Percentiles rank a stretch among this genome's conserved stretches.
phyloP scores from a whole-genome alignment of 2,113 vertebrate genomes.

The Myotis yumanensis region DNA sequence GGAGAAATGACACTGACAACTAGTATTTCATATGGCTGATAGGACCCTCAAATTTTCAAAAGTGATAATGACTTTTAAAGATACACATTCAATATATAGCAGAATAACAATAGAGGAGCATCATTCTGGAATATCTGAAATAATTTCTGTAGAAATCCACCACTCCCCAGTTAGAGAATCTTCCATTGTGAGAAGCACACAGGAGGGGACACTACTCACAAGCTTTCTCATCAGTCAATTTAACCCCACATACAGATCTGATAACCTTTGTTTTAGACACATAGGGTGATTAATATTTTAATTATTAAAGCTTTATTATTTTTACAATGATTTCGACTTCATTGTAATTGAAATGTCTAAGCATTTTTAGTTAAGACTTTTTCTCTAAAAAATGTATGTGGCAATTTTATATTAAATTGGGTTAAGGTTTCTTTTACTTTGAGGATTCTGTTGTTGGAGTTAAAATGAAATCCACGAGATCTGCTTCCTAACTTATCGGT shows the following conservation, averaged over 20 bases:
- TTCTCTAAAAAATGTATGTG: not conserved
- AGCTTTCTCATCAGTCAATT: not conserved
- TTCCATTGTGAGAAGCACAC: not conserved
- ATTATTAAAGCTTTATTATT: not conserved
- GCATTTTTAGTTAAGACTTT: not conserved
- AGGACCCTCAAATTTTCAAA: not conserved
- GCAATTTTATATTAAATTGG: not conserved
- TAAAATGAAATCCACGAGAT: not conserved
- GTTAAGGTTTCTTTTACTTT: not conserved
- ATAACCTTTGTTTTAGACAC: not conserved
- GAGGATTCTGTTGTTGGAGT: not conserved
- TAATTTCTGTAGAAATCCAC: not conserved
- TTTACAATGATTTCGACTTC: not conserved
- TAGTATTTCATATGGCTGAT: not conserved
- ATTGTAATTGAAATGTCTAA: not conserved
- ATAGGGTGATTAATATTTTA: not conserved
- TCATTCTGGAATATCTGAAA: not conserved
- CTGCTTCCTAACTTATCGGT: not conserved
- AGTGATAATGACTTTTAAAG: not conserved
- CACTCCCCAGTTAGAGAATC: not conserved
- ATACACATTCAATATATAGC: not conserved
- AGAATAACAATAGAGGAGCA: not conserved
- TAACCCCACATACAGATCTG: fast-evolving
- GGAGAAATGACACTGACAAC: not conserved
- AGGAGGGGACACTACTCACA: too few species aligned